Evolutionary conservation across 2,113 vertebrate genomes (phyloP).

Genomic region (Mesocricetus auratus): DNA sequence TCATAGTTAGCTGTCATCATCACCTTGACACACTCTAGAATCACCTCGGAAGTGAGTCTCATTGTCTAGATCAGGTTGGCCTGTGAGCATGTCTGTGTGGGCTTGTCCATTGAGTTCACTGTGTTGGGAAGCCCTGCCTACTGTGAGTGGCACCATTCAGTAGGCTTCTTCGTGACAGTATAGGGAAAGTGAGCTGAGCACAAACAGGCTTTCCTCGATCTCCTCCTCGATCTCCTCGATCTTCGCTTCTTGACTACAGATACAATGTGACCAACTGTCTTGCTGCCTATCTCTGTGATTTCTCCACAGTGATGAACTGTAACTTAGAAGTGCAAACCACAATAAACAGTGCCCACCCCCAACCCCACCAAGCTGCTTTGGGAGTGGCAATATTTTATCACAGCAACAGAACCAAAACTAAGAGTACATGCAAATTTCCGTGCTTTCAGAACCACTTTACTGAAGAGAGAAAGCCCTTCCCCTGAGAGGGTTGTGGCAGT

Average conservation of each 20-base stretch:
- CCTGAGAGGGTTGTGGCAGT: background rate
- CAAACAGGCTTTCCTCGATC: background rate
- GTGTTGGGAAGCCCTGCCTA: background rate
- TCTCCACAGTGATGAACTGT: background rate
- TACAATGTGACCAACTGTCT: background rate
- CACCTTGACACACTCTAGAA: background rate
- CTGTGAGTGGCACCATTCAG: background rate
- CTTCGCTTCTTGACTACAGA: background rate
- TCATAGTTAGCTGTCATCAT: too few relatives aligned
- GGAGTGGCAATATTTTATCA: background rate
- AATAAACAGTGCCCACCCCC: background rate
- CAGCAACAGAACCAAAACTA: background rate
- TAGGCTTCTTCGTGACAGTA: too few relatives aligned
- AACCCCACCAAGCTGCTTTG: background rate
- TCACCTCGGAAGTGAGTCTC: background rate
- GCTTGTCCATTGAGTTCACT: background rate
- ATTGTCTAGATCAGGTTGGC: too few relatives aligned
- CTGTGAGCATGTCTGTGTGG: background rate
- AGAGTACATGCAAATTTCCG: background rate
- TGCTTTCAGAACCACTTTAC: background rate
- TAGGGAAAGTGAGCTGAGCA: background rate
- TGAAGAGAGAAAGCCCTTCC: background rate
- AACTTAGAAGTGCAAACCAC: background rate
- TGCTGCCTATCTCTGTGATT: background rate
- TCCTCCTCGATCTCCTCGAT: too few relatives aligned